Percentiles rank a stretch among this genome's conserved stretches.
Evolutionary conservation across 2,113 vertebrate genomes (phyloP).

Genomic region (Pachypanchax playfairii): DNA sequence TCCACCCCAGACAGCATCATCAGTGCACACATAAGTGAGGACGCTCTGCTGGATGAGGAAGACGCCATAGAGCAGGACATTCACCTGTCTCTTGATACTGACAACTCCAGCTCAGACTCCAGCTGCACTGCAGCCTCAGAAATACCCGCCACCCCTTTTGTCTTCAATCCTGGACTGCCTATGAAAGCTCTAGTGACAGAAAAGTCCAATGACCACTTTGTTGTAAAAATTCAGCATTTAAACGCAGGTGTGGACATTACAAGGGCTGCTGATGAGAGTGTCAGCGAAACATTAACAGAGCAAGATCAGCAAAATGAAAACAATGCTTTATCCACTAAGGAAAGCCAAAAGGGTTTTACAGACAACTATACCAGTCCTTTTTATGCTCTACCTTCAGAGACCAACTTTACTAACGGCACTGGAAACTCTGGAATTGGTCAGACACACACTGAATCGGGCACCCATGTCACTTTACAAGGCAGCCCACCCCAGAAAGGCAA

Average conservation of each 20-base stretch:
- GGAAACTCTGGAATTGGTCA: neutral
- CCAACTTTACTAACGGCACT: neutral
- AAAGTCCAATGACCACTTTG: conserved; percentile 94
- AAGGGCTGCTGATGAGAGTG: conserved; percentile 29
- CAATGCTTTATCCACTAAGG: neutral
- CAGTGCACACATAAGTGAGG: conserved; percentile 90
- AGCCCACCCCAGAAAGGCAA: neutral
- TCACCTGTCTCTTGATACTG: conserved; percentile 92
- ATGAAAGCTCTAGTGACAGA: conserved; percentile 98
- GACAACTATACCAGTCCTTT: neutral
- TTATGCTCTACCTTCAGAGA: neutral
- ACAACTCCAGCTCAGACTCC: conserved; percentile 90
- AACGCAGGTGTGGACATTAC: conserved; percentile 30
- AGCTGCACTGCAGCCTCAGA: conserved; percentile 80
- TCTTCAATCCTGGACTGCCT: conserved; percentile 87
- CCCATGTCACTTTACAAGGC: neutral
- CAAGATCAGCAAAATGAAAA: neutral
- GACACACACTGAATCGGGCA: neutral
- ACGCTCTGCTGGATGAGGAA: conserved; percentile 89
- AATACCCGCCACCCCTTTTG: conserved; percentile 68
- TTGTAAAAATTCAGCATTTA: conserved; percentile 90
- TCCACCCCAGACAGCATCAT: conserved; percentile 86
- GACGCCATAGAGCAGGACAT: conserved; percentile 94
- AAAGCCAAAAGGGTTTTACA: conserved; percentile 1
- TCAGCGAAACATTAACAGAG: conserved; percentile 32